These are phyloP conservation scores for Cheilosia grossa DNA, from an alignment of 2,888 invertebrate species.

Conservation along the genomic window DNA sequence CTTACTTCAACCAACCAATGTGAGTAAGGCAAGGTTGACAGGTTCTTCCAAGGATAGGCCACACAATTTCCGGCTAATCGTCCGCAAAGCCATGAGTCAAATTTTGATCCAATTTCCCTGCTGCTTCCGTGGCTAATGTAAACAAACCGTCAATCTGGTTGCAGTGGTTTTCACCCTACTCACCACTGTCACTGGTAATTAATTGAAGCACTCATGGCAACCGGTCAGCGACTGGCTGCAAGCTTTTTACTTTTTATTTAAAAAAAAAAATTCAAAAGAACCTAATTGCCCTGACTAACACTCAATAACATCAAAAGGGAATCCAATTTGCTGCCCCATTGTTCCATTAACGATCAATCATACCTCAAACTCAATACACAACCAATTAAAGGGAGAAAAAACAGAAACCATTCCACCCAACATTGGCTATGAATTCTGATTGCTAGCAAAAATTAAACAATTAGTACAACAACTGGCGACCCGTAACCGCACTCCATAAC, in stretches of 20 bases:
- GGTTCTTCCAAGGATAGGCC: no score
- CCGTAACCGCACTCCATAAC: conserved; percentile 63
- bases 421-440: conserved; percentile 72
- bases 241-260: neutral
- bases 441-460: conserved; percentile 60
- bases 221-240: conserved; percentile 4
- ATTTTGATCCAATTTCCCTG: no score
- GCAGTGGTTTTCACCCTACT: no score
- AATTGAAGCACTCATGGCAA: no score
- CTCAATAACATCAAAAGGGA: conserved; percentile 5
- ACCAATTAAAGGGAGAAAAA: neutral
- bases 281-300: conserved; percentile 13
- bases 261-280: neutral
- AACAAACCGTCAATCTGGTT: no score
- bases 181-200: no score
- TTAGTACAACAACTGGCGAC: conserved; percentile 60
- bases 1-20: no score
- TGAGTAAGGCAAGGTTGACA: no score
- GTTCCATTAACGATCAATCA: conserved; percentile 54
- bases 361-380: conserved; percentile 45
- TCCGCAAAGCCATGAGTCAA: no score
- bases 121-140: no score
- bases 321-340: conserved; percentile 49
- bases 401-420: neutral
- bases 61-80: no score